Base-by-base conservation (phyloP, 2,797 vertebrate genomes). In the Spizella passerina region DNA sequence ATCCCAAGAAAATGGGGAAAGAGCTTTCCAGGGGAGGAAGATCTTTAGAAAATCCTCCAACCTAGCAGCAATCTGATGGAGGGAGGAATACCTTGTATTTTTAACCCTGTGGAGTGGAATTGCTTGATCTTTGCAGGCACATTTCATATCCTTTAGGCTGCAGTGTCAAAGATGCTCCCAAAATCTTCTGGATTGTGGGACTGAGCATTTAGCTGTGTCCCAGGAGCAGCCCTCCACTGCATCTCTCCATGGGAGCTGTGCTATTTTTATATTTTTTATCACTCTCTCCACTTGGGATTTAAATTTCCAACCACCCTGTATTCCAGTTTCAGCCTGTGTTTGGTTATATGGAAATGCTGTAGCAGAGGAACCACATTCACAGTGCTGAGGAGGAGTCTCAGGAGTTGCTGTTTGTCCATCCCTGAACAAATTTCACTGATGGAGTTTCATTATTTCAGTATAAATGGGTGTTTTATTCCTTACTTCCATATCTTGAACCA, bases 301-400 rank as follows among this genome's bases (percentile, higher is more conserved):
- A 5, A 26, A 9, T 61, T 76, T 68, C 39, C 29, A 23, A 16
- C 34, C 30, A 32, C 17, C 14, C 17, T 50, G 1, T 24, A 16
- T 43, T 80, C 57, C 38, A 30, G 12, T 64, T 81, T 24, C 38
- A 55, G 23, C 46, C 55, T 60, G 1, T 2, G 2, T 36, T 76
- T 70, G 29, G 19, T 69, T 65, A 6, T 16, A 2, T 47, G 18
- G 49, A 77, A 53, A 16, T 66, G 19, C 27, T 66, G 12, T 11
- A 59, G 41, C 27, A 6, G 2, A 30, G 64, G 30, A 76, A 14
- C 34, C n/a, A 12, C 0, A 0, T 59, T 73, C 41, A 7, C 2
- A 1, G 18, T 29, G 30, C 69, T 78, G 24, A 20, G 14, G 23
- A 78, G 10, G 15, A 20, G 15, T 30, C 34, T 76, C 43, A 20